Evolutionary conservation across 1,140 invertebrate genomes (phyloP).

Genomic region (Ylistrum balloti): DNA sequence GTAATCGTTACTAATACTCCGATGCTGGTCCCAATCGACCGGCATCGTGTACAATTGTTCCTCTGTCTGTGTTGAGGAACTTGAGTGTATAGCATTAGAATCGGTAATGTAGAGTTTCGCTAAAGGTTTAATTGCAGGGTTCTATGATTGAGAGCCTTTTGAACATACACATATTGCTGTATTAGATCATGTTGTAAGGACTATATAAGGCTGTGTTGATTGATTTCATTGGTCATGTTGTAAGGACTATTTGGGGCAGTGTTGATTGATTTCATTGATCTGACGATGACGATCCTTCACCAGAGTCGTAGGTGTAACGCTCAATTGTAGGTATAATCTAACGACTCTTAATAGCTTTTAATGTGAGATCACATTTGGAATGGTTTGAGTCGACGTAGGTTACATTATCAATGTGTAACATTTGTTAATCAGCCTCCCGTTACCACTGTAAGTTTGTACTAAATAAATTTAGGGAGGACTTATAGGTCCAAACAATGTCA

Average conservation of each 20-base stretch:
- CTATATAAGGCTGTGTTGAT: neutral
- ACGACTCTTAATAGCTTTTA: too few species aligned
- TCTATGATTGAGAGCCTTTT: neutral
- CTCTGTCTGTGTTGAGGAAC: neutral
- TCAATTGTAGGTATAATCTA: too few species aligned
- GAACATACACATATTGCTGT: neutral
- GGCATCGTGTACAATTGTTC: neutral
- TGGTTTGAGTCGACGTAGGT: too few species aligned
- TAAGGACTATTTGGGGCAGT: neutral
- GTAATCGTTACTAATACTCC: neutral
- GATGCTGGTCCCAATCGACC: neutral
- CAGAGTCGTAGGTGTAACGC: neutral
- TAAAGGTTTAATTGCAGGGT: neutral
- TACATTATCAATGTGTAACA: too few species aligned
- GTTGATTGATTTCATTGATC: constrained; percentile 13
- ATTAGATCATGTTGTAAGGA: neutral
- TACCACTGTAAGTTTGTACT: too few species aligned
- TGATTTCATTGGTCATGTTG: neutral
- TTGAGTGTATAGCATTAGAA: neutral
- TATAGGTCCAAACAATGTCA: too few species aligned
- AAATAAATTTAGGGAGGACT: too few species aligned
- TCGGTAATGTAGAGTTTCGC: neutral
- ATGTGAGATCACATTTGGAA: too few species aligned
- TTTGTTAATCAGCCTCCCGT: too few species aligned
- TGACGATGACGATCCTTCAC: too few species aligned